Evolutionary conservation across 1,140 invertebrate genomes (phyloP).

Genomic region (Drosophila athabasca): DNA sequence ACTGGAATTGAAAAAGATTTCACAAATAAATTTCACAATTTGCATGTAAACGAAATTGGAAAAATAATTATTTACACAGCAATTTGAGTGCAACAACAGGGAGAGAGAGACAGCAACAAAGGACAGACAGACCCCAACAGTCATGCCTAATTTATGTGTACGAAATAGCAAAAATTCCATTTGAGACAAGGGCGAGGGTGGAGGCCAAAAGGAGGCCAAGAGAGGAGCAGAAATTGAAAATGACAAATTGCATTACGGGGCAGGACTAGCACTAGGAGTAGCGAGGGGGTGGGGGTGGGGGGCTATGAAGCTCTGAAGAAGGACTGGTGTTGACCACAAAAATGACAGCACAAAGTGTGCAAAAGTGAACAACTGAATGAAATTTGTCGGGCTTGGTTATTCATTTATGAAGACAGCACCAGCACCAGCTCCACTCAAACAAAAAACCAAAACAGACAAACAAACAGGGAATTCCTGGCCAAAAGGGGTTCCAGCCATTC

Average conservation of each 20-base stretch:
- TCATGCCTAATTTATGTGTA: slow-evolving; percentile 66
- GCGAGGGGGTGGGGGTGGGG: slow-evolving; percentile 1
- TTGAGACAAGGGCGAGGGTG: slow-evolving; percentile 49
- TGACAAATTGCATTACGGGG: slow-evolving; percentile 76
- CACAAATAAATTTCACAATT: slow-evolving; percentile 63
- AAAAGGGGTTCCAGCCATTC: too few species aligned
- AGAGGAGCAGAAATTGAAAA: slow-evolving; percentile 64
- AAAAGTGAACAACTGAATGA: slow-evolving; percentile 57
- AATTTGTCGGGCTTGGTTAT: slow-evolving; percentile 42
- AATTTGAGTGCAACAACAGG: slow-evolving; percentile 52
- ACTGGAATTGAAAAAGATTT: slow-evolving; percentile 16
- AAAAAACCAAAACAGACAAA: too few species aligned
- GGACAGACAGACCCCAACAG: background rate
- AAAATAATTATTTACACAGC: slow-evolving; percentile 58
- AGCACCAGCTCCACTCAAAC: too few species aligned
- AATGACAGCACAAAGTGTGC: slow-evolving; percentile 64
- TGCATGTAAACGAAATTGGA: slow-evolving; percentile 54
- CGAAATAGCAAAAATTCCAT: slow-evolving; percentile 76
- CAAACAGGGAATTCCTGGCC: too few species aligned
- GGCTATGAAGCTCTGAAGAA: background rate
- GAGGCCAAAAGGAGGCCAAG: too few species aligned
- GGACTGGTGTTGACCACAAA: slow-evolving; percentile 59
- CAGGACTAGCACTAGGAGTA: slow-evolving; percentile 2
- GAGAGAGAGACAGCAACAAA: background rate
- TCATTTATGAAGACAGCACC: slow-evolving; percentile 62